phyloP scores from a whole-genome alignment of 2,888 invertebrate genomes.

The Rosalia funebris region DNA sequence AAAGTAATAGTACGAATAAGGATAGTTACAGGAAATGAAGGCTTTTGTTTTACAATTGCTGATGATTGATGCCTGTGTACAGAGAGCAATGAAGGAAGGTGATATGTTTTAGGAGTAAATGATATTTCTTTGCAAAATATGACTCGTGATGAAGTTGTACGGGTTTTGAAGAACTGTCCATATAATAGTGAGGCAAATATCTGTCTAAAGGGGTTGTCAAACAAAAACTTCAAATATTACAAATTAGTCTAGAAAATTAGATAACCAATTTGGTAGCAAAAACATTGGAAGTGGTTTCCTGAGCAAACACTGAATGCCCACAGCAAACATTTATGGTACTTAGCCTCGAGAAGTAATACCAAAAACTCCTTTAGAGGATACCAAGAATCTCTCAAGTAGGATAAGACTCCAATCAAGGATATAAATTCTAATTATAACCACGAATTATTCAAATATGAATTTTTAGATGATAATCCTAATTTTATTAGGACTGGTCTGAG shows the following conservation, averaged over 20 bases:
- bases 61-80: constrained; percentile 95
- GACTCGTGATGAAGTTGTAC: constrained; percentile 93
- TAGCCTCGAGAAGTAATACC: constrained; percentile 78
- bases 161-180: constrained; percentile 88
- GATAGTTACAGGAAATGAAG: constrained; percentile 82
- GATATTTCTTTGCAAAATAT: constrained; percentile 85
- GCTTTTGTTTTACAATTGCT: constrained; percentile 98
- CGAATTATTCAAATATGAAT: constrained; percentile 55
- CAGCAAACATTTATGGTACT: constrained; percentile 86
- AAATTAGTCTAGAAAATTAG: constrained; percentile 62
- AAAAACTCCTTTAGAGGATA: constrained; percentile 82
- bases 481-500: constrained; percentile 53
- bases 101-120: constrained; percentile 92
- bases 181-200: constrained; percentile 87
- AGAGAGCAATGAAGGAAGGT: constrained; percentile 92
- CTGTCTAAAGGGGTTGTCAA: constrained; percentile 79
- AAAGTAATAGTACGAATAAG: constrained; percentile 61
- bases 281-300: constrained; percentile 71
- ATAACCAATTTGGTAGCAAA: constrained; percentile 59
- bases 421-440: constrained; percentile 66
- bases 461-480: constrained; percentile 51
- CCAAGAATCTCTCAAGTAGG: constrained; percentile 64
- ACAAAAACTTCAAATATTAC: constrained; percentile 58
- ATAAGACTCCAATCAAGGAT: constrained; percentile 65
- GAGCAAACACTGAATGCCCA: constrained; percentile 95